phyloP scores from a whole-genome alignment of 2,113 vertebrate genomes.

The Entomyzon cyanotis region DNA sequence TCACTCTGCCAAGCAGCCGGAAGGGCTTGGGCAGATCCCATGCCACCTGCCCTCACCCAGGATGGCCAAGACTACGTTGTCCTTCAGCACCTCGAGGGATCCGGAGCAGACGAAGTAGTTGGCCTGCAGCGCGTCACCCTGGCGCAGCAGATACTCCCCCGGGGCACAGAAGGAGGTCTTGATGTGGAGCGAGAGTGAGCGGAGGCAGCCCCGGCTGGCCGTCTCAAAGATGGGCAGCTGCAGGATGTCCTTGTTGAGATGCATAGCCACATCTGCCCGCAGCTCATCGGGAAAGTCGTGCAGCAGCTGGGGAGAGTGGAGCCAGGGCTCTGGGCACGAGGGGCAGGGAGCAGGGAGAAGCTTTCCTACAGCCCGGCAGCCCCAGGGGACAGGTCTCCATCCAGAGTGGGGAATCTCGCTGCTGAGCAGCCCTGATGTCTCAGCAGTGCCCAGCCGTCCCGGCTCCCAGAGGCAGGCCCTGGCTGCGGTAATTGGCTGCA shows the following conservation, averaged over 20 bases:
- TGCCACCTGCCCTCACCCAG: slow-evolving; percentile 78
- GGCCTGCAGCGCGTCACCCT: slow-evolving; percentile 91
- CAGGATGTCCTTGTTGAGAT: slow-evolving; percentile 96
- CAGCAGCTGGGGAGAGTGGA: slow-evolving; percentile 77
- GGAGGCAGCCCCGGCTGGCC: slow-evolving; percentile 91
- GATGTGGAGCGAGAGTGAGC: slow-evolving; percentile 93
- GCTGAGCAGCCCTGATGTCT: neutral
- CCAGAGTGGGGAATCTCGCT: fast-evolving
- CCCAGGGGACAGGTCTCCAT: neutral
- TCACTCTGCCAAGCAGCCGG: neutral
- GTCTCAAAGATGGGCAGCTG: slow-evolving; percentile 90
- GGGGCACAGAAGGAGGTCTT: slow-evolving; percentile 95
- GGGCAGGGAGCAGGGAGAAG: neutral
- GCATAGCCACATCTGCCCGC: slow-evolving; percentile 92
- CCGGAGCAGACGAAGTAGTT: slow-evolving; percentile 94
- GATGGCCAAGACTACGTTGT: slow-evolving; percentile 90
- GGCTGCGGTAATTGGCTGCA: neutral
- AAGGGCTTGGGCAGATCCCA: neutral
- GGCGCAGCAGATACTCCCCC: slow-evolving; percentile 91
- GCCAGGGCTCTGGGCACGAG: fast-evolving
- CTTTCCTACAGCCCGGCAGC: neutral
- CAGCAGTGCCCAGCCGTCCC: neutral
- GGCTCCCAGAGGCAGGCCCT: fast-evolving
- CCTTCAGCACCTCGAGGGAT: slow-evolving; percentile 92
- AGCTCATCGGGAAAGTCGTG: slow-evolving; percentile 95